phyloP scores from a whole-genome alignment of 2,888 invertebrate species.

The Heteropelma amictum region DNA sequence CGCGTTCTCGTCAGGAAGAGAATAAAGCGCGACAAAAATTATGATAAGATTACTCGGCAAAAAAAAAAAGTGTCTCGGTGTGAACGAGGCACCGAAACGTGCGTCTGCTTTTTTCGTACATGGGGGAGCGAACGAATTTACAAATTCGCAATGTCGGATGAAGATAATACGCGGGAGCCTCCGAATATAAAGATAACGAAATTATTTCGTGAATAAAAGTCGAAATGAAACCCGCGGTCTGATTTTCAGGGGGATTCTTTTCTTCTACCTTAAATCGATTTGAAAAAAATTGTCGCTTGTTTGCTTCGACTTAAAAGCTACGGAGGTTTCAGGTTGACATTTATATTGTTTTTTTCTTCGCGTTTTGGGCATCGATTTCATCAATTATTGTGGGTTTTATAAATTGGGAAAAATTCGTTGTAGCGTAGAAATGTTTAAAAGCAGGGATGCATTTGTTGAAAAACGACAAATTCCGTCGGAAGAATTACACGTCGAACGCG shows the following conservation, averaged over 20 bases:
- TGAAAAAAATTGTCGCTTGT: background rate
- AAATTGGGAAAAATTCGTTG: too few relatives aligned
- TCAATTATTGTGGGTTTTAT: too few relatives aligned
- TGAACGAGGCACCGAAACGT: too few relatives aligned
- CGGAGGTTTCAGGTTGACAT: too few relatives aligned
- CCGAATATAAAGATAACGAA: background rate
- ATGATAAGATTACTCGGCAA: background rate
- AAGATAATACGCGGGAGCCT: background rate
- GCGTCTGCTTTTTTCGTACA: too few relatives aligned
- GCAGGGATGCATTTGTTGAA: background rate
- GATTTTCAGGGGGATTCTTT: background rate
- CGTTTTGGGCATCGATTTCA: too few relatives aligned
- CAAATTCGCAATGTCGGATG: background rate
- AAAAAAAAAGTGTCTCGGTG: too few relatives aligned
- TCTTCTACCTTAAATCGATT: background rate
- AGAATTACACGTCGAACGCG: constrained; percentile 36
- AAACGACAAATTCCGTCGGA: constrained; percentile 11
- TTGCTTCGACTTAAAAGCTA: too few relatives aligned
- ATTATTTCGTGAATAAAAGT: background rate
- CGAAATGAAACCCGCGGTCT: background rate
- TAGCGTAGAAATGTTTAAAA: background rate
- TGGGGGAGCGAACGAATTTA: too few relatives aligned
- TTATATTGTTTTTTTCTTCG: too few relatives aligned
- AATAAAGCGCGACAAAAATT: background rate
- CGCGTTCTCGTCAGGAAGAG: background rate